Percentiles rank a stretch among this genome's conserved stretches.
Conservation (phyloP, 1,140 invertebrate genomes). For the Lanistes nyassanus region DNA sequence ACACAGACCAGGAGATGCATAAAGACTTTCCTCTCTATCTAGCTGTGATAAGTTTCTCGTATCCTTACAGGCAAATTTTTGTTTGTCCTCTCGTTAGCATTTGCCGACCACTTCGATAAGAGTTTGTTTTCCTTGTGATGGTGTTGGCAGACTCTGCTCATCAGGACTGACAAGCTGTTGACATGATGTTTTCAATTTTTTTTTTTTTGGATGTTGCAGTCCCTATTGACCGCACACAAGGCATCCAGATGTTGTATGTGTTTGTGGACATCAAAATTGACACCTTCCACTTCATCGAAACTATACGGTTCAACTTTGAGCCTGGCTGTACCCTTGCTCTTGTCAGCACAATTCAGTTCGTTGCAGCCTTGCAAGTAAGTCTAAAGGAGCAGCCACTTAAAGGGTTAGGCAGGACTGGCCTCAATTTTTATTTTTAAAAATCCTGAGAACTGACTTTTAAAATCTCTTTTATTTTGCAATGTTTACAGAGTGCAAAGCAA, state of each 20-base stretch:
- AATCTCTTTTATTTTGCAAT: background rate
- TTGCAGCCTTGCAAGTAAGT: conserved; percentile 84
- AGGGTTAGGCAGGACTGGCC: too few species aligned
- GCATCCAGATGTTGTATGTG: conserved; percentile 93
- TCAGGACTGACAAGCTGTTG: too few species aligned
- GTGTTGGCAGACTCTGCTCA: too few species aligned
- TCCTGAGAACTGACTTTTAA: background rate
- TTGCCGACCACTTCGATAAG: too few species aligned
- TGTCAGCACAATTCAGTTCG: conserved; percentile 98
- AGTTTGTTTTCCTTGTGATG: too few species aligned
- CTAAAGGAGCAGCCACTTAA: background rate
- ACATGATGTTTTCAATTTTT: conserved; percentile 1
- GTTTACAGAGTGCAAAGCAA: conserved; percentile 45
- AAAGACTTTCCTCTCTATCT: too few species aligned
- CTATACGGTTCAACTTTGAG: conserved; percentile 84
- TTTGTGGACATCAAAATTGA: conserved; percentile 94
- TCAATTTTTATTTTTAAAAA: too few species aligned
- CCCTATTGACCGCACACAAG: conserved; percentile 90
- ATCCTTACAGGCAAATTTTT: too few species aligned
- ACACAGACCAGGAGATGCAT: too few species aligned
- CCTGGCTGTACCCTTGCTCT: conserved; percentile 73
- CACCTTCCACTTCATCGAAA: conserved; percentile 90
- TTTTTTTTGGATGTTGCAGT: conserved; percentile 66
- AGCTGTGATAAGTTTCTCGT: too few species aligned
- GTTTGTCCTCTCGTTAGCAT: too few species aligned